Base-by-base conservation (phyloP, 2,113 vertebrate genomes). In the Fregata magnificens region DNA sequence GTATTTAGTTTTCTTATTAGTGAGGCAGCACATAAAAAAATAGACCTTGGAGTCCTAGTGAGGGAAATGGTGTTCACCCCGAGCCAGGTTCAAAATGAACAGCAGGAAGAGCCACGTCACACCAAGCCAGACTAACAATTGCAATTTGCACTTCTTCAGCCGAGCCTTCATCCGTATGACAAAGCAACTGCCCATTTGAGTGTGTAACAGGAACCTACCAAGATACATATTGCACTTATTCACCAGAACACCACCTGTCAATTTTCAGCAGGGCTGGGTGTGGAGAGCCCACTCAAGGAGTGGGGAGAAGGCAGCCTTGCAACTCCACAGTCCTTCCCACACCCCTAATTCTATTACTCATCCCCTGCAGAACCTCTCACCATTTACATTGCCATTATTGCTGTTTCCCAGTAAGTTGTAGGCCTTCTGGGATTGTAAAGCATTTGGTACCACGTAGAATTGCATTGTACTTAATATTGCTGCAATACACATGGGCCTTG, bases 111-210 rank as follows among this genome's bases (percentile, higher is more conserved):
- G 44, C 38, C 16, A 29, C 6, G 0, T 56, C 71, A 76, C 42
- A 53, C 55, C 19, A 40, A 74, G 13, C 9, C 77, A 91, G 44
- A 31, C 42, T 10, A 74, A 36, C 18, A 44, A 79, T 2, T 67
- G 20, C 52, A 87, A 79, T 82, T 63, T 56, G 40, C 40, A 65
- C 87, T 87, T 91, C 56, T 47, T 82, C 70, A 89, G 59, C 52
- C 0, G 1, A 93, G 61, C 15, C 59, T 19, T 67, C 0, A 0
- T 42, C 55, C 3, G 0, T 31, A 32, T 20, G 24, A 67, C 52
- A 90, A 52, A 87, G 18, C 0, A 2, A 67, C 47, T 42, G 24
- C 26, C 34, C 40, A 16, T 16, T 49, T 45, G 74, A 34, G 22
- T 5, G 2, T 47, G 42, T 31, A 58, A 74, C 47, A 76, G 61